These are phyloP conservation scores for Poecilia velifera DNA, from an alignment of 2,797 vertebrate species.

Conservation along the genomic window DNA sequence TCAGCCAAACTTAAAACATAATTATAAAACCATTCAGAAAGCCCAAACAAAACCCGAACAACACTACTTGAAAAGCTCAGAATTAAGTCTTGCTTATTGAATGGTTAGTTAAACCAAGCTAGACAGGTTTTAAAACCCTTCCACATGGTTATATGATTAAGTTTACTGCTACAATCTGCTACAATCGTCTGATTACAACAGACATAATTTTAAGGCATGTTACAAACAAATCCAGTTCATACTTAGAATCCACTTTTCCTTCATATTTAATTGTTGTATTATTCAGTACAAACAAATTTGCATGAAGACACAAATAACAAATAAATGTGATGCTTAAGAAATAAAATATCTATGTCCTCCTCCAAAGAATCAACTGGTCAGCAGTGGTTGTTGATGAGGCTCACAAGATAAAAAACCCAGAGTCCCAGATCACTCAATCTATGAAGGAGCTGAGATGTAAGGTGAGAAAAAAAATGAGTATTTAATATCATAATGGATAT, in stretches of 20 bases:
- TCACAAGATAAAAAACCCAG: conserved; percentile 96
- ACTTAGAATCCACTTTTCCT: neutral
- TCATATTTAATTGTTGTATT: neutral
- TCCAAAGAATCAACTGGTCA: conserved; percentile 88
- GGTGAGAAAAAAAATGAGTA: conserved; percentile 64
- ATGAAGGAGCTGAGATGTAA: conserved; percentile 90
- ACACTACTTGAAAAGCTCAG: neutral
- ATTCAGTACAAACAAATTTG: too few species aligned
- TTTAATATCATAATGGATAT: neutral
- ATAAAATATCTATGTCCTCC: conserved; percentile 4
- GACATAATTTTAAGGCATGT: neutral
- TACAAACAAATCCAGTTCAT: neutral
- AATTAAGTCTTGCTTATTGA: neutral
- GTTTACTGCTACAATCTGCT: neutral
- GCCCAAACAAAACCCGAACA: neutral
- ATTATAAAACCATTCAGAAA: neutral
- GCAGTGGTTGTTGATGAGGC: conserved; percentile 94
- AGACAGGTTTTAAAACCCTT: neutral
- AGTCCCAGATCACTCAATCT: conserved; percentile 90
- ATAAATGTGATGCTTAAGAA: neutral
- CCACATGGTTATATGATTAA: neutral
- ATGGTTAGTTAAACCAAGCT: neutral
- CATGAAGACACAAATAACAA: neutral
- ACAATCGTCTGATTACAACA: neutral
- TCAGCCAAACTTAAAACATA: neutral